A percentile compares a stretch with the other conserved stretches of the same genome.
Conservation (phyloP, 2,797 vertebrate genomes). For the Garrulus glandarius region DNA sequence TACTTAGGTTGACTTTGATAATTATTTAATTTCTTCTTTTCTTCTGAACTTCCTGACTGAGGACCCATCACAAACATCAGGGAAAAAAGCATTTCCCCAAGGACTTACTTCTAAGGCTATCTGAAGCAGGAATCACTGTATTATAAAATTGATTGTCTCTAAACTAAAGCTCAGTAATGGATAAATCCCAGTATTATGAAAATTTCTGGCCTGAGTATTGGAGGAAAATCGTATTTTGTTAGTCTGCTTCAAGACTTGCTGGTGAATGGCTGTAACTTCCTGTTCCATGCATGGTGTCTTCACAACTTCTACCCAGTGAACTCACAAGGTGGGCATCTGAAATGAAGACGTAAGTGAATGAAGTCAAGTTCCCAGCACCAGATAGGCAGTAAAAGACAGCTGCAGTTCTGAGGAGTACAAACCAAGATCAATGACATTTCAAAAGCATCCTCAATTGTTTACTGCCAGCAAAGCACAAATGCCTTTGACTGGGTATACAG, state of each 20-base stretch:
- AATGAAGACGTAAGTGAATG: not conserved
- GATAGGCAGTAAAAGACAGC: not conserved
- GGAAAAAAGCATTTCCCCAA: not conserved
- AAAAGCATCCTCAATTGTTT: conserved; percentile 4
- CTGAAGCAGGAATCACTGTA: not conserved
- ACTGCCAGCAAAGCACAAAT: not conserved
- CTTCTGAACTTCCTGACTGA: not conserved
- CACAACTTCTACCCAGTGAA: not conserved
- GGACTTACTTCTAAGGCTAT: not conserved
- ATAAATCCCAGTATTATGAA: not conserved
- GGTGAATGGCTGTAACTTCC: not conserved
- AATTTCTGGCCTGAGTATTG: not conserved
- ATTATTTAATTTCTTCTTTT: not conserved
- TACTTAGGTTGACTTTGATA: not conserved
- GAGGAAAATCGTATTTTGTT: not conserved
- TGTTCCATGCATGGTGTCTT: not conserved
- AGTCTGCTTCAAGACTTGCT: not conserved
- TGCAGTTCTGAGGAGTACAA: not conserved
- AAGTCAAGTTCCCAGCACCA: not conserved
- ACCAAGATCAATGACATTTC: not conserved
- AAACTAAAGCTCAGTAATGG: not conserved
- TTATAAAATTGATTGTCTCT: not conserved
- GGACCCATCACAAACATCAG: not conserved
- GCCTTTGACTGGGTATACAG: not conserved
- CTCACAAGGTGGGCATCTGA: not conserved